Evolutionary conservation across 1,140 invertebrate species (phyloP), one percentile per base, ranked within the genome.

Genomic region (Drosophila mojavensis): DNA sequence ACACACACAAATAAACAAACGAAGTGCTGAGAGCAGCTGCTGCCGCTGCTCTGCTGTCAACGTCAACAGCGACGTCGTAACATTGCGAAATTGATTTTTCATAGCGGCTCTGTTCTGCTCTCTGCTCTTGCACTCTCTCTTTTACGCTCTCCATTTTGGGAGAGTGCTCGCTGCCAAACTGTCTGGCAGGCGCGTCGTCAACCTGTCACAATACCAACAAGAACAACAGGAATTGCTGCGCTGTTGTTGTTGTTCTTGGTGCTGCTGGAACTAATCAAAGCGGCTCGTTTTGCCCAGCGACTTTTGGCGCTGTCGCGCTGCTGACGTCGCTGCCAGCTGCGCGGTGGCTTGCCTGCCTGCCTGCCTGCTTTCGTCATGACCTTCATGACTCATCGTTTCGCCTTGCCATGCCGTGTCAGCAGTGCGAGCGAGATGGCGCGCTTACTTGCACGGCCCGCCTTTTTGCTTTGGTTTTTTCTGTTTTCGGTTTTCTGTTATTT

Each of bases 351-450:
- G 59, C 28, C 28, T 30, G 28, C 28, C 28, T 30, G 28, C 43
- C 60, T 66, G 54, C 59, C 66, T 83, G 90, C 85, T 91, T 91
- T 91, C 90, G 90, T 91, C 90, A 91, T 91, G 90, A 91, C 90
- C 90, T 91, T 91, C 90, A 91, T 91, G 90, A 91, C 90, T 91
- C 90, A 91, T 91, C 90, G 85, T 80, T 88, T 71, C 55, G 75
- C 71, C 54, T 62, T 17, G 47, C 47, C 54, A 43, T 1, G 56
- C 36, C 10, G 11, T 39, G 10, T 13, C 15, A 13, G 15, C 50
- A 1, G 33, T 20, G 5, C 48, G 51, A 48, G 45, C 13, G 51
- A 41, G 48, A 45, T n/a, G 33, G 43, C 55, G 51, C 50, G 72
- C 30, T 24, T 51, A 54, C 53, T 36, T 39, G 67, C 74, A 48